phyloP scores from a whole-genome alignment of 2,797 vertebrate genomes.

The Anguilla obscura region DNA sequence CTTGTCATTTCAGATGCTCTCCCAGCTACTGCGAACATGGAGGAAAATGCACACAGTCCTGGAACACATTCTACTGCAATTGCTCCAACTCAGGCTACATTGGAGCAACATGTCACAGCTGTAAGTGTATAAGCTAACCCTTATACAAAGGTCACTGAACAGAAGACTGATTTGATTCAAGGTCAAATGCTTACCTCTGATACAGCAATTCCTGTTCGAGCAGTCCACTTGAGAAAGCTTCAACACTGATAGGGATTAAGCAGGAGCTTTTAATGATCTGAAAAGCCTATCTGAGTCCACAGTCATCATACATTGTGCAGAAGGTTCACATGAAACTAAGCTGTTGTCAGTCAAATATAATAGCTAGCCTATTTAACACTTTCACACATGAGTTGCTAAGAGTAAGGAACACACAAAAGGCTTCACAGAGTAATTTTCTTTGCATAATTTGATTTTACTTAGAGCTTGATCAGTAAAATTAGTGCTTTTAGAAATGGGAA shows the following conservation, averaged over 20 bases:
- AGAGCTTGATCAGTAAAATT: constrained; percentile 16
- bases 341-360: constrained; percentile 48
- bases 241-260: constrained; percentile 39
- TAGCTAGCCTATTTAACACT: constrained; percentile 43
- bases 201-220: background rate
- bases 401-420: constrained; percentile 28
- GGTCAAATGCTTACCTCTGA: constrained; percentile 30
- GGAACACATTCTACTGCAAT: constrained; percentile 88
- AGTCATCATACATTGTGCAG: constrained; percentile 27
- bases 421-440: background rate
- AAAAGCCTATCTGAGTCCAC: constrained; percentile 30
- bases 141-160: constrained; percentile 11
- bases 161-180: constrained; percentile 8
- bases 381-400: constrained; percentile 46
- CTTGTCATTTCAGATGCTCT: constrained; percentile 76
- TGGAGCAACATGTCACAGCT: constrained; percentile 90
- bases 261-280: constrained; percentile 36
- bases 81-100: constrained; percentile 87
- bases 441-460: constrained; percentile 34
- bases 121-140: constrained; percentile 70
- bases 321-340: constrained; percentile 41
- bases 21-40: constrained; percentile 94
- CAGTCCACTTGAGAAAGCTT: constrained; percentile 18
- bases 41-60: constrained; percentile 87
- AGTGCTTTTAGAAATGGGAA: background rate